Conservation (phyloP, 2,113 vertebrate species). For the Penelope pileata region DNA sequence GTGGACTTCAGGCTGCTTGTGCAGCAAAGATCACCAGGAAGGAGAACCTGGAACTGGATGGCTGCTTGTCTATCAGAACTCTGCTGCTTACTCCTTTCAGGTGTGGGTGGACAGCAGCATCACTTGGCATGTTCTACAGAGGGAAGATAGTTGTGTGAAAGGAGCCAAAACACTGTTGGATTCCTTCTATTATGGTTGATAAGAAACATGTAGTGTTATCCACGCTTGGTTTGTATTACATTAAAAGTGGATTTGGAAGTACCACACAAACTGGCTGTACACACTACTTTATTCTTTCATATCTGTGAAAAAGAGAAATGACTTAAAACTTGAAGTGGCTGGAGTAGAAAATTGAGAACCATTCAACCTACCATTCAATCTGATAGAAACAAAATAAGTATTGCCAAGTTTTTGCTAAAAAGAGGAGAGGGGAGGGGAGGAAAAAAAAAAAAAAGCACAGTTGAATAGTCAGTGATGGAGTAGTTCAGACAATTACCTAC, state of each 20-base stretch:
- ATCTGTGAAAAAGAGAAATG: not conserved
- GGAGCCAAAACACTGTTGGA: accelerated
- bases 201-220: too few relatives aligned
- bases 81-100: accelerated
- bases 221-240: accelerated
- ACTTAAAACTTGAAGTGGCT: not conserved
- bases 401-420: not conserved
- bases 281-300: accelerated
- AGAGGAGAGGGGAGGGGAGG: too few relatives aligned
- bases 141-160: not conserved
- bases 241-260: not conserved
- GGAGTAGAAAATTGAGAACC: not conserved
- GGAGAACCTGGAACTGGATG: not conserved
- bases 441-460: not conserved
- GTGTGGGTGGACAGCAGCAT: not conserved
- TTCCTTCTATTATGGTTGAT: accelerated
- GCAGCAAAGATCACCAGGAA: not conserved
- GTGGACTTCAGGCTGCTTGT: accelerated
- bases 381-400: not conserved
- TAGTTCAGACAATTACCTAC: not conserved
- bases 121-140: accelerated
- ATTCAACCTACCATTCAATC: not conserved
- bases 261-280: not conserved
- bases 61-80: not conserved
- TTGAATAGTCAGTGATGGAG: not conserved